Evolutionary conservation across 1,140 invertebrate species (phyloP).

Genomic region (Papilio machaon): DNA sequence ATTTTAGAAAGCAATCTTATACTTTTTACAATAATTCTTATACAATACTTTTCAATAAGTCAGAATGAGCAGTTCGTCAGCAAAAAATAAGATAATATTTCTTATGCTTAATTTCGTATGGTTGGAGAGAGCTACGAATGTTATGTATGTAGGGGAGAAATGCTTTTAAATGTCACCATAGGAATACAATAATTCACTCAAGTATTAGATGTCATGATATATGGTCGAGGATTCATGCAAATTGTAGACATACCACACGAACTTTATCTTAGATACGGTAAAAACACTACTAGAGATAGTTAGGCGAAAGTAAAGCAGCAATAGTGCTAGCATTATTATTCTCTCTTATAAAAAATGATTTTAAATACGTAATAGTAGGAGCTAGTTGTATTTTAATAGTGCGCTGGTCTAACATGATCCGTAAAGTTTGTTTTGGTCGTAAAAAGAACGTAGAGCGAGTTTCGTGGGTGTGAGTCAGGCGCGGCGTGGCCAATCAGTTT

Average conservation of each 20-base stretch:
- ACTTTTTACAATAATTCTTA: too few species aligned
- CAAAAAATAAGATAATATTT: not conserved
- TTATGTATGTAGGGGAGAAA: not conserved
- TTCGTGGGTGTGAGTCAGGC: slow-evolving; percentile 52
- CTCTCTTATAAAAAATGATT: not conserved
- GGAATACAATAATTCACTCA: not conserved
- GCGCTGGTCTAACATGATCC: not conserved
- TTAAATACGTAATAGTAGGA: not conserved
- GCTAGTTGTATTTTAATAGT: slow-evolving; percentile 9
- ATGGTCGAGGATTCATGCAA: not conserved
- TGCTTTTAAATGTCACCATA: not conserved
- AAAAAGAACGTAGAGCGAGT: slow-evolving; percentile 10
- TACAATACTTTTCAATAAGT: not conserved
- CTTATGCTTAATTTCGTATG: not conserved
- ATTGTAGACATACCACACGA: not conserved
- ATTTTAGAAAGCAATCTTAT: not conserved
- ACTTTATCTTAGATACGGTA: not conserved
- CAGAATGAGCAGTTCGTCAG: not conserved
- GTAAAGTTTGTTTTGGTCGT: slow-evolving; percentile 11
- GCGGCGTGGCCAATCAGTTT: slow-evolving; percentile 43
- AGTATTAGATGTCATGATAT: not conserved
- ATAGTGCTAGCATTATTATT: not conserved
- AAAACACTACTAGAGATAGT: too few species aligned
- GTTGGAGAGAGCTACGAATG: not conserved
- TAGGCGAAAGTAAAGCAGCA: not conserved